Percentiles rank a stretch among this genome's conserved stretches.
These are phyloP conservation scores for Ardeotis arabs DNA, from an alignment of 2,113 vertebrate species.

Conservation along the genomic window DNA sequence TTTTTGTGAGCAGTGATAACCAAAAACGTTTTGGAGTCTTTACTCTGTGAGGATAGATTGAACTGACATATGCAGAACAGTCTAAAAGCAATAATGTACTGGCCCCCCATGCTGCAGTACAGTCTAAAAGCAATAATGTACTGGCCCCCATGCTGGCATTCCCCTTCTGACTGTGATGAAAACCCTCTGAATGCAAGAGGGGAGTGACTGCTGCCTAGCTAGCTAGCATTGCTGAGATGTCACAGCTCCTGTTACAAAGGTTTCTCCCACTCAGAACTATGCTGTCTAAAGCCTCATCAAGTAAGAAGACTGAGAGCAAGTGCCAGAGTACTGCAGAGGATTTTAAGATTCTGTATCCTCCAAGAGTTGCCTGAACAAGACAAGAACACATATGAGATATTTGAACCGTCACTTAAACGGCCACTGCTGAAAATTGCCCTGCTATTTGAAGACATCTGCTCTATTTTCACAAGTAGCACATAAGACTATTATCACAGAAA, in stretches of 20 bases:
- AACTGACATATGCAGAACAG: background rate
- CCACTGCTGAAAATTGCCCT: background rate
- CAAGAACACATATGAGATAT: background rate
- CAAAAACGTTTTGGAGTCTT: background rate
- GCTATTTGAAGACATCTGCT: background rate
- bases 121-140: background rate
- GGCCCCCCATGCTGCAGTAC: background rate
- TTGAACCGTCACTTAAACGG: background rate
- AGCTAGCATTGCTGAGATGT: constrained; percentile 33
- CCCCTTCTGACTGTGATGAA: constrained; percentile 11
- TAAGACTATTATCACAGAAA: background rate
- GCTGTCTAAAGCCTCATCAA: background rate
- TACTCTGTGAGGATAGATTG: background rate
- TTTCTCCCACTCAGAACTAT: constrained; percentile 27
- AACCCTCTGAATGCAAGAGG: background rate
- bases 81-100: background rate
- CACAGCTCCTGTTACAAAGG: constrained; percentile 63
- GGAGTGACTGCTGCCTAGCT: background rate
- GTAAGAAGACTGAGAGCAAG: background rate
- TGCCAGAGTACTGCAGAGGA: constrained; percentile 9
- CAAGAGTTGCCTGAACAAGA: background rate
- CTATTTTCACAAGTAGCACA: background rate
- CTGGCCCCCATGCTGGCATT: background rate
- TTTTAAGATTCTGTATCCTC: constrained; percentile 2
- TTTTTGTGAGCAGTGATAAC: background rate